Base-by-base conservation (phyloP, 2,888 invertebrate species). In the Drosophila borborema region DNA sequence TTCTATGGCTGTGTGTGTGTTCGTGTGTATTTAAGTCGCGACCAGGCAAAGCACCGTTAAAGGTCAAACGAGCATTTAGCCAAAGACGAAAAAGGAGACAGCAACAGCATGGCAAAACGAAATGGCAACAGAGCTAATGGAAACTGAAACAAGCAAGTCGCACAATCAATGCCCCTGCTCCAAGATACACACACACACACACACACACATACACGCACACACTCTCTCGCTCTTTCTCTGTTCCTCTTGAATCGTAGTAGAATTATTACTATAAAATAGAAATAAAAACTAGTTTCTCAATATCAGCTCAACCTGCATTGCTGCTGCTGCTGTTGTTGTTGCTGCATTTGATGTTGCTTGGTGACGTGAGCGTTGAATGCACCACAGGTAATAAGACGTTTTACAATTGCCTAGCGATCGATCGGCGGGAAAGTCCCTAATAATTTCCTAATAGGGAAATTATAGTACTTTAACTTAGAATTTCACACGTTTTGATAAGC, bases 11-110 rank as follows among this genome's bases (percentile, higher is more conserved):
- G 20, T 36, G 8, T 41, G 8, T 41, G 49, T 14, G n/a, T 41
- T n/a, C 41, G 59, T 64, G 28, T 64, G 65, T 70, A 63, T 58
- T 58, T 70, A 72, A 78, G 79, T 72, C 63, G 80, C 79, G 72
- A 78, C 66, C 75, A 75, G 72, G 68, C 76, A 80, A 76, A 83
- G 81, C 76, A 77, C 86, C 86, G 90, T 86, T 86, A 86, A 86
- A 86, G 86, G 90, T 86, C 86, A 86, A 90, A 86, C 60, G 89
- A 88, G 68, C 86, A 86, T 76, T 86, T 74, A 75, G 71, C 81
- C 64, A 86, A 67, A 77, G 61, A 70, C 56, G 61, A 59, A 71
- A 68, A 67, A n/a, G 40, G 45, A 65, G 48, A 62, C 55, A 59
- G 41, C 63, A 66, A 64, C 48, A 69, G 61, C 64, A 43, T 67